Conservation (phyloP, 1,140 invertebrate species). For the Nebria ingens region DNA sequence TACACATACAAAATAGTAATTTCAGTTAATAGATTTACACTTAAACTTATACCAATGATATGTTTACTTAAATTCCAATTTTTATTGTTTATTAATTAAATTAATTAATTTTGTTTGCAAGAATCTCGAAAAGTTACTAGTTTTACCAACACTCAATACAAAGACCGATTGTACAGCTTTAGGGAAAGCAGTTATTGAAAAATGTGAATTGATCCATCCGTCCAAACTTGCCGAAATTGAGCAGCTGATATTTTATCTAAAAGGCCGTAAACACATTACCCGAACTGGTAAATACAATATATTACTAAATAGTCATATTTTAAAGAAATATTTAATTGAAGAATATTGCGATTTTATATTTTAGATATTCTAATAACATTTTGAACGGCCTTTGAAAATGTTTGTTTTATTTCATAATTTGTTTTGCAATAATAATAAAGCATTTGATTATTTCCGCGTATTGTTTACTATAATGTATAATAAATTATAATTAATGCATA, state of each 20-base stretch:
- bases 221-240: constrained; percentile 78
- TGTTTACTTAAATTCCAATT: constrained; percentile 8
- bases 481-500: not conserved
- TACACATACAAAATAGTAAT: constrained; percentile 12
- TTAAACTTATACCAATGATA: constrained; percentile 3
- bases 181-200: constrained; percentile 78
- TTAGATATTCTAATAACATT: no score
- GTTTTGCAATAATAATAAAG: no score
- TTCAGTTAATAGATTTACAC: not conserved
- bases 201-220: constrained; percentile 81
- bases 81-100: constrained; percentile 14
- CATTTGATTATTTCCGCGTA: no score
- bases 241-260: constrained; percentile 84
- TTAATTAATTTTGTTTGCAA: constrained; percentile 24
- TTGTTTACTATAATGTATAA: no score
- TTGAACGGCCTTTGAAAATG: no score
- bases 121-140: constrained; percentile 75
- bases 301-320: no score
- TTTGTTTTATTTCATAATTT: no score
- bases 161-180: constrained; percentile 70
- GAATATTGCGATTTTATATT: no score
- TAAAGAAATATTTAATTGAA: no score
- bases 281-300: constrained; percentile 29
- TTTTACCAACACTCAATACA: constrained; percentile 70
- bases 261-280: constrained; percentile 51